These are phyloP conservation scores for Ormyrus thymus DNA, from an alignment of 2,888 invertebrate species.

Conservation along the genomic window DNA sequence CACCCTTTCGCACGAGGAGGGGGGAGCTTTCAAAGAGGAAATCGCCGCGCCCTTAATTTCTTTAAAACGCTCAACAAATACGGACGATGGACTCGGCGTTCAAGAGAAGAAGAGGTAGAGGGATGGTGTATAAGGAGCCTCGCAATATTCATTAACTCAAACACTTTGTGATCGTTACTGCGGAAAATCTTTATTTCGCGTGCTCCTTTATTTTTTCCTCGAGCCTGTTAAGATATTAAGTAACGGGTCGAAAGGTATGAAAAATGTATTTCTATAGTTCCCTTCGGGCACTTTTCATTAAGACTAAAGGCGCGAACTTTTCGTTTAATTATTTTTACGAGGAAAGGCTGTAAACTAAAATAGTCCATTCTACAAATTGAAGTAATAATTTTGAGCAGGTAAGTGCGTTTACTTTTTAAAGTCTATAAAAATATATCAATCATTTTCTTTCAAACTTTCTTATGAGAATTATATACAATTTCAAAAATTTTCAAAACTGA, in stretches of 20 bases:
- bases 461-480: no score
- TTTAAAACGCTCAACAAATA: constrained; percentile 54
- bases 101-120: constrained; percentile 1
- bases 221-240: constrained; percentile 46
- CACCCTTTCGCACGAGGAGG: constrained; percentile 46
- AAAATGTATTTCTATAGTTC: constrained; percentile 46
- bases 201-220: constrained; percentile 28
- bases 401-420: no score
- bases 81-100: constrained; percentile 44
- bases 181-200: constrained; percentile 55
- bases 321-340: constrained; percentile 48
- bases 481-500: no score
- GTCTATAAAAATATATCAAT: no score
- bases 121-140: constrained; percentile 47
- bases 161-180: constrained; percentile 56
- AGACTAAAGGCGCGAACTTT: constrained; percentile 17
- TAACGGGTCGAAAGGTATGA: constrained; percentile 31
- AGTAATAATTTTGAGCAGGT: neutral
- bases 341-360: constrained; percentile 1
- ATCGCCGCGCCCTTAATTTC: constrained; percentile 55
- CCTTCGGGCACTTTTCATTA: constrained; percentile 45
- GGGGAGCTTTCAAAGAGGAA: constrained; percentile 33
- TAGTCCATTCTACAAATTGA: constrained; percentile 4
- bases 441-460: no score
- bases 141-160: constrained; percentile 58